phyloP scores from a whole-genome alignment of 2,113 vertebrate genomes.

The Centropus bengalensis region DNA sequence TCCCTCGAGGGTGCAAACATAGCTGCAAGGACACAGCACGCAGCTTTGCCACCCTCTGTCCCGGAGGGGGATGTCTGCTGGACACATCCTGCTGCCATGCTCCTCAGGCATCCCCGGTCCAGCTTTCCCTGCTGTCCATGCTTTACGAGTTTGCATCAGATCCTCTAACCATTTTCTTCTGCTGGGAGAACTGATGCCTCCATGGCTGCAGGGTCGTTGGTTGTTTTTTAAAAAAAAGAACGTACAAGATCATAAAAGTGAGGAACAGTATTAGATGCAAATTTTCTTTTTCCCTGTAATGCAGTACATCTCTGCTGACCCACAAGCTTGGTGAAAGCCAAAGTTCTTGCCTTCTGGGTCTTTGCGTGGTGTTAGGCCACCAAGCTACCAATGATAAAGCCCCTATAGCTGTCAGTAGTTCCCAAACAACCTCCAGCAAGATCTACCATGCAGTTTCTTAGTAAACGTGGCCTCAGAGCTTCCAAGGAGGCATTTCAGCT shows the following conservation, averaged over 20 bases:
- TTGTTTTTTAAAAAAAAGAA: not conserved
- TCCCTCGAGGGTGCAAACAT: not conserved
- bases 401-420: not conserved
- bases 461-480: not conserved
- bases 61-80: too few species aligned
- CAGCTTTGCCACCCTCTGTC: not conserved
- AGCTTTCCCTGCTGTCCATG: not conserved
- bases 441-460: not conserved
- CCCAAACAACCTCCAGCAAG: not conserved
- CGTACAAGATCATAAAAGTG: not conserved
- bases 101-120: not conserved
- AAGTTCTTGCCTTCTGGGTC: not conserved
- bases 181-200: not conserved
- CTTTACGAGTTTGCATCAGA: not conserved
- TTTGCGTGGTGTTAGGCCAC: not conserved
- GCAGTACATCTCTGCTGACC: not conserved
- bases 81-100: not conserved
- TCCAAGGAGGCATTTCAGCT: slow-evolving; percentile 30
- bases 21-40: rapidly evolving
- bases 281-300: not conserved
- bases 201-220: not conserved
- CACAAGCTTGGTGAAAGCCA: not conserved
- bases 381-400: rapidly evolving
- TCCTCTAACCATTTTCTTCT: not conserved
- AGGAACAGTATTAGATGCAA: not conserved